phyloP scores from a whole-genome alignment of 2,797 vertebrate species.

The Clarias platycephalus region DNA sequence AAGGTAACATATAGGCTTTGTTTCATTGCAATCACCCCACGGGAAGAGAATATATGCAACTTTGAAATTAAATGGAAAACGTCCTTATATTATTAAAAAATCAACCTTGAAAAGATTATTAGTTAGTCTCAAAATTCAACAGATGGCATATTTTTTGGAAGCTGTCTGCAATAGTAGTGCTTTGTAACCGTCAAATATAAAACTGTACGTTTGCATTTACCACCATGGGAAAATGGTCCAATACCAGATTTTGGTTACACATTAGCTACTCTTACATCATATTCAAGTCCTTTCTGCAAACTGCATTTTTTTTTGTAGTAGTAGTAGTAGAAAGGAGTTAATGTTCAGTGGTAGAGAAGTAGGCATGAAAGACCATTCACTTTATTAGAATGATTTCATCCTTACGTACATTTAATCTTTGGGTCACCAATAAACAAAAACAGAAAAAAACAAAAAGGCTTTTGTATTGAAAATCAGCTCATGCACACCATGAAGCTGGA shows the following conservation, averaged over 20 bases:
- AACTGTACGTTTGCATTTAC: neutral
- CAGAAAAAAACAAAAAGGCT: neutral
- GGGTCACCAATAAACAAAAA: neutral
- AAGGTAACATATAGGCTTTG: too few species aligned
- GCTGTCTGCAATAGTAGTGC: neutral
- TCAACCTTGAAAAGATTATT: too few species aligned
- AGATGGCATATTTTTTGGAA: neutral
- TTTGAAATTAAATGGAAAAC: too few species aligned
- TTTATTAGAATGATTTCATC: neutral
- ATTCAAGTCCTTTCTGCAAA: neutral
- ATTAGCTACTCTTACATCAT: neutral
- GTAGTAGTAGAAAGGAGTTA: too few species aligned
- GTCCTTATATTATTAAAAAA: too few species aligned
- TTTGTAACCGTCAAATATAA: neutral
- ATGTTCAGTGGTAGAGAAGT: neutral
- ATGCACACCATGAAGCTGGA: conserved; percentile 49
- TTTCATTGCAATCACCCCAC: too few species aligned
- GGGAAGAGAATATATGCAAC: too few species aligned
- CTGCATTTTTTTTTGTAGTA: neutral
- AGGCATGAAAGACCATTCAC: neutral
- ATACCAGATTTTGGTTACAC: neutral
- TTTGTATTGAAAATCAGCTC: conserved; percentile 64
- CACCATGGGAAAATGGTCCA: neutral
- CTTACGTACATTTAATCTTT: neutral
- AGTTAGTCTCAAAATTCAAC: too few species aligned